These are phyloP conservation scores for Fundulus diaphanus DNA, from an alignment of 2,797 vertebrate species.

Conservation along the genomic window DNA sequence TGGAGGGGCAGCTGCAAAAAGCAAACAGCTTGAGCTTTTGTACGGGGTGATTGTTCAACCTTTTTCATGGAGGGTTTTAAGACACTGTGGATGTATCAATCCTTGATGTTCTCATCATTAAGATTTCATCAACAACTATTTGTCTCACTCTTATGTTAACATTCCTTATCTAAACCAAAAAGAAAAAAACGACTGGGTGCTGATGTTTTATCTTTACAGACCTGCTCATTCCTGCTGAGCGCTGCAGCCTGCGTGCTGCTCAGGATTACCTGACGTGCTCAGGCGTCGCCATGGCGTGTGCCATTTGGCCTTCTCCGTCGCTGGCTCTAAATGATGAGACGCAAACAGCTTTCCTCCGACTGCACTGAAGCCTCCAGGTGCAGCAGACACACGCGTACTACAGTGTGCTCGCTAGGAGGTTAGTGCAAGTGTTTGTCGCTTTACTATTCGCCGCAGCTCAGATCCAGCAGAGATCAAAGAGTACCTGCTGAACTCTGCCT, in stretches of 20 bases:
- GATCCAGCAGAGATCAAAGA: neutral
- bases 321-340: neutral
- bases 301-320: neutral
- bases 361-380: neutral
- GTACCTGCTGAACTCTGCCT: neutral
- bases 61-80: neutral
- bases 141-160: neutral
- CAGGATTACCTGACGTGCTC: neutral
- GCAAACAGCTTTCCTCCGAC: neutral
- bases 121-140: neutral
- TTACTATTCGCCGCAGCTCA: neutral
- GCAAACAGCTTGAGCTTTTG: neutral
- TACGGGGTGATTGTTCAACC: neutral
- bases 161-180: neutral
- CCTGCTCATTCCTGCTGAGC: neutral
- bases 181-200: neutral
- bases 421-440: neutral
- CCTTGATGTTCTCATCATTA: neutral
- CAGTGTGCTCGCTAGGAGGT: neutral
- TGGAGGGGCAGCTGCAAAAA: neutral
- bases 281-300: neutral
- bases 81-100: neutral
- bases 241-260: neutral
- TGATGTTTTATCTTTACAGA: neutral
- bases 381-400: neutral